phyloP scores from a whole-genome alignment of 2,797 vertebrate species.

The Phoeniculus purpureus region DNA sequence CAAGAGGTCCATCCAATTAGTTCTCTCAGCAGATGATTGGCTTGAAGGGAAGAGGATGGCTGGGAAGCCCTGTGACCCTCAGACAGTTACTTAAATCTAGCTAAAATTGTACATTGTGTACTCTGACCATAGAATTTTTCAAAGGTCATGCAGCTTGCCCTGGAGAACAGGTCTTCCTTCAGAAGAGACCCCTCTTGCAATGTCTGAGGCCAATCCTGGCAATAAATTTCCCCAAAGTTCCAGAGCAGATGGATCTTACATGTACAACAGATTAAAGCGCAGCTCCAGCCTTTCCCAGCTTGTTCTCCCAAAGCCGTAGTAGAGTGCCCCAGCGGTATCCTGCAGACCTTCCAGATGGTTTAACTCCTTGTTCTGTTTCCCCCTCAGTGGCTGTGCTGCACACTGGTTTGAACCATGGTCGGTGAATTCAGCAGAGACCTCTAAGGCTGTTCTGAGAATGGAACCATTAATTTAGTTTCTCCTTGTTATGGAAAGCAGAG shows the following conservation, averaged over 20 bases:
- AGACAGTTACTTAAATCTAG: neutral
- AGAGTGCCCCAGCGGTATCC: neutral
- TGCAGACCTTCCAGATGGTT: neutral
- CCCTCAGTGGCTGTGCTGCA: conserved; percentile 74
- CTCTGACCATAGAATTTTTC: neutral
- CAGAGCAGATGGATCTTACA: neutral
- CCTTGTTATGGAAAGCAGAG: neutral
- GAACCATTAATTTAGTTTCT: neutral
- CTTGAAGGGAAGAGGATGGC: neutral
- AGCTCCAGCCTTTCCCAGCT: neutral
- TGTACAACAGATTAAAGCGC: neutral
- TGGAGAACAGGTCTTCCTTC: neutral
- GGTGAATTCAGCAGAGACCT: neutral
- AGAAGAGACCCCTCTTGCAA: neutral
- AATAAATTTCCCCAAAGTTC: neutral
- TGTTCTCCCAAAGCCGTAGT: neutral
- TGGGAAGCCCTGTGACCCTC: neutral
- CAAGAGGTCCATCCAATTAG: conserved; percentile 39
- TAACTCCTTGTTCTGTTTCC: conserved; percentile 33
- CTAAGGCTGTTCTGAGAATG: neutral
- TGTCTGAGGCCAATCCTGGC: neutral
- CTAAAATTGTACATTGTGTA: neutral
- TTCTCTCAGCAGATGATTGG: conserved; percentile 5
- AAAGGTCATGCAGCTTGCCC: neutral
- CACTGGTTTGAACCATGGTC: conserved; percentile 41